Conservation (phyloP, 2,888 invertebrate species). For the Lasioglossum vierecki region DNA sequence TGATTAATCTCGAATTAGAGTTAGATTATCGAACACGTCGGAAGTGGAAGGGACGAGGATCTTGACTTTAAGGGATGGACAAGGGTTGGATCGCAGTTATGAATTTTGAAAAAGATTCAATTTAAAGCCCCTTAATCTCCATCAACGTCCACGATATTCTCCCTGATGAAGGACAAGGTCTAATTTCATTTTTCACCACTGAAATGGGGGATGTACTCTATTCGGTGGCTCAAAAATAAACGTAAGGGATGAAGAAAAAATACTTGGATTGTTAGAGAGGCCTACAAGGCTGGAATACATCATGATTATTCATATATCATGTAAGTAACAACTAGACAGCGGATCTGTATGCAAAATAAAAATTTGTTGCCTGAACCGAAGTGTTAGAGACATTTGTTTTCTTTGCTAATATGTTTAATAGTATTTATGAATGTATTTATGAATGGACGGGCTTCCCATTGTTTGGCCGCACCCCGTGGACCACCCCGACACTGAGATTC, state of each 20-base stretch:
- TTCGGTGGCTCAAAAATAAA: no score
- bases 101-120: slow-evolving; percentile 49
- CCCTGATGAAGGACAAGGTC: background rate
- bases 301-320: no score
- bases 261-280: no score
- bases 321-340: no score
- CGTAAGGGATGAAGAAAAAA: no score
- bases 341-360: no score
- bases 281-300: no score
- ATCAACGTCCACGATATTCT: background rate
- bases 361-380: no score
- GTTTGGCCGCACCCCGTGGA: slow-evolving; percentile 5
- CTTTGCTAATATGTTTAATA: no score
- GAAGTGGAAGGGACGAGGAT: no score
- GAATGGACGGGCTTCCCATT: background rate
- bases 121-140: slow-evolving; percentile 25
- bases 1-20: background rate
- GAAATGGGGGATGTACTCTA: background rate
- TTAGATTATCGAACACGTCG: background rate
- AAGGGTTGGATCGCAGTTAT: background rate
- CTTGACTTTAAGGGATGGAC: background rate
- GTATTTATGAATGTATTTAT: background rate
- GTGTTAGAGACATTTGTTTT: no score
- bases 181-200: slow-evolving; percentile 12
- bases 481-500: slow-evolving; percentile 6